Evolutionary conservation across 2,797 vertebrate species (phyloP), one percentile per base, ranked within the genome.

Genomic region (Falco concolor): DNA sequence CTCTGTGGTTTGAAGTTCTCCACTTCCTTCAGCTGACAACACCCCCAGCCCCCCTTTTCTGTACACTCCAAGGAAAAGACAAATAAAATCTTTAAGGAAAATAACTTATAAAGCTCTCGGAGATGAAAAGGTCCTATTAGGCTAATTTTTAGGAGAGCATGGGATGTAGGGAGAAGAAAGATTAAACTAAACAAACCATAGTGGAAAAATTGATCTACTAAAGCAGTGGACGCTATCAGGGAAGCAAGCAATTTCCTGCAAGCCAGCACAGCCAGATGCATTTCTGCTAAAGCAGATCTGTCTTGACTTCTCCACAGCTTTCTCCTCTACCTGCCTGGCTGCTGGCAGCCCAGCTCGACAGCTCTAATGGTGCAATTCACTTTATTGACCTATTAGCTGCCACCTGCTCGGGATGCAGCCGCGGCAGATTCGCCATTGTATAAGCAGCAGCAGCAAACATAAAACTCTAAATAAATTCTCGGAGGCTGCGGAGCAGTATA

Each of bases 381-480:
- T 47, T 60, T 77, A 56, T 34, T 93, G 95, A 95, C 87, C 96
- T 93, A 63, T 82, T 42, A 74, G 67, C 24, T 82, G 72, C 89
- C 91, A 87, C 91, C 88, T 91, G 94, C 93, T 81, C 34, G 38
- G 89, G 81, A 87, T 4, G 10, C 88, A 75, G 72, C 74, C 94
- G 81, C 3, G 2, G 80, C 89, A 78, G 61, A 84, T 86, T 70
- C 56, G 38, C 87, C 82, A 42, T 19, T n/a, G 52, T n/a, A 49
- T 59, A 77, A 85, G 88, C 59, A 82, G 84, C 50, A 30, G 78
- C 87, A 95, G 89, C 94, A 84, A 92, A 76, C 40, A 49, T 25
- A 57, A 77, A 86, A 70, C 69, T 42, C 64, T 68, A 93, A 76
- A 96, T 87, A 88, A 90, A 73, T 90, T 87, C 89, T 70, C 6